Percentiles rank a stretch among this genome's conserved stretches.
Conservation (phyloP, 2,797 vertebrate genomes). For the Sphaeramia orbicularis region DNA sequence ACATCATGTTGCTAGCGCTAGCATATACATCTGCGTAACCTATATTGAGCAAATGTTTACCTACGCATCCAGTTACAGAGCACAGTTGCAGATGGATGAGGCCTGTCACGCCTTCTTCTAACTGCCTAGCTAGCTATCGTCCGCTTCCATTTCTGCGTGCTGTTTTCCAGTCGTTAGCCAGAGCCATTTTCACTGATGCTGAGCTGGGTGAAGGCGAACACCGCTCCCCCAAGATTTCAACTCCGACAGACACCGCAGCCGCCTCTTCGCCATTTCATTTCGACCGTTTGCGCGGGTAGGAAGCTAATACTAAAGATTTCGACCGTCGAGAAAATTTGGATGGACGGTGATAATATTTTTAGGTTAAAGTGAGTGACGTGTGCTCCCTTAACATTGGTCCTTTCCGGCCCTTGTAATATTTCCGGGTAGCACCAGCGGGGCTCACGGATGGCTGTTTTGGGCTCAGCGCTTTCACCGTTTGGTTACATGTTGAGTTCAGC, state of each 20-base stretch:
- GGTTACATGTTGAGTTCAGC: conserved; percentile 1
- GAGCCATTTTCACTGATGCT: conserved; percentile 84
- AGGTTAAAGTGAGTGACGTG: conserved; percentile 87
- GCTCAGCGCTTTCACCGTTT: conserved; percentile 33
- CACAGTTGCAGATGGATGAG: conserved; percentile 78
- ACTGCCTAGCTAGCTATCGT: conserved; percentile 74
- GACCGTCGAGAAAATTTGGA: conserved; percentile 75
- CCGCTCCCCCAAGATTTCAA: conserved; percentile 53
- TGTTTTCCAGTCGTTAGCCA: conserved; percentile 85
- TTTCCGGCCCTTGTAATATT: conserved; percentile 87
- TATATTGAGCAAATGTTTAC: conserved; percentile 77
- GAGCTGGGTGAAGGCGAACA: conserved; percentile 65
- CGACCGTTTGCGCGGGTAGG: conserved; percentile 18
- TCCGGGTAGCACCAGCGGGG: conserved; percentile 82
- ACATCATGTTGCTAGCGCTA: conserved; percentile 38
- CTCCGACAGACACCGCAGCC: conserved; percentile 45
- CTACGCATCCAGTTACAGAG: conserved; percentile 77
- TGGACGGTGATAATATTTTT: conserved; percentile 81
- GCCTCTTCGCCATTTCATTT: conserved; percentile 47
- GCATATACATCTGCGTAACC: conserved; percentile 44
- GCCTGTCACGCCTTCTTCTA: conserved; percentile 86
- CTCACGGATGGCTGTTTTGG: conserved; percentile 50
- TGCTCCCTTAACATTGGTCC: conserved; percentile 85
- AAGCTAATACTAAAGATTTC: conserved; percentile 57
- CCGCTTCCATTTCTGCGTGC: conserved; percentile 85